These are phyloP conservation scores for Xylocampa areola DNA, from an alignment of 2,888 invertebrate species.

Conservation along the genomic window DNA sequence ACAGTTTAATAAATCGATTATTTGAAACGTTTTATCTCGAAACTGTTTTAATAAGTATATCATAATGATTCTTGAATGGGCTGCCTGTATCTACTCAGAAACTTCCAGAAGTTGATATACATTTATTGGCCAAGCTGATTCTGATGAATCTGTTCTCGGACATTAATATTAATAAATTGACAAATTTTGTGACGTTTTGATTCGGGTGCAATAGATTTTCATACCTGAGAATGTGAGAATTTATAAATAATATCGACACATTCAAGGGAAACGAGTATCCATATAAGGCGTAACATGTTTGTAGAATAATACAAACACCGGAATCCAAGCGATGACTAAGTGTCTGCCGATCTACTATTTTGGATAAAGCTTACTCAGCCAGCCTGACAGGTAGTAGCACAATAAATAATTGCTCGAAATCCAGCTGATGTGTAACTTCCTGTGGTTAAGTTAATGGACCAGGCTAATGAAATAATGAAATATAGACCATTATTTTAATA, in stretches of 20 bases:
- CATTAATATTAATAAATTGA: too few species aligned
- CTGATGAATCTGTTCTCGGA: too few species aligned
- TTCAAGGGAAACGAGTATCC: conserved; percentile 49
- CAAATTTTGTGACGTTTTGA: too few species aligned
- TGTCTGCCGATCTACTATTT: conserved; percentile 46
- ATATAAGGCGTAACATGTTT: conserved; percentile 48
- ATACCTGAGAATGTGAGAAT: conserved; percentile 22
- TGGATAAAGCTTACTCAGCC: conserved; percentile 40
- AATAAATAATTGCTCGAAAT: conserved; percentile 43
- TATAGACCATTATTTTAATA: conserved; percentile 40
- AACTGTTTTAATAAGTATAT: too few species aligned
- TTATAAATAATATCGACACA: conserved; percentile 24
- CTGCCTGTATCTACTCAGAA: too few species aligned
- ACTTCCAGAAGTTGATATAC: too few species aligned
- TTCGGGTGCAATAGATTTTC: conserved; percentile 13
- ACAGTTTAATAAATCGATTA: background rate
- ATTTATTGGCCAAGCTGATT: too few species aligned
- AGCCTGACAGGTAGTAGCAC: conserved; percentile 42
- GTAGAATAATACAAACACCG: conserved; percentile 45
- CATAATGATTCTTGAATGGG: too few species aligned
- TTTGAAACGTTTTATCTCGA: too few species aligned
- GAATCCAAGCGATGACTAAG: conserved; percentile 50
- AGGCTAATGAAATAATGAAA: conserved; percentile 45
- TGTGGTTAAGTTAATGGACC: conserved; percentile 42
- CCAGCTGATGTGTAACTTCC: conserved; percentile 52